Conservation (phyloP, 2,113 vertebrate species). For the Chloropsis cyanopogon region DNA sequence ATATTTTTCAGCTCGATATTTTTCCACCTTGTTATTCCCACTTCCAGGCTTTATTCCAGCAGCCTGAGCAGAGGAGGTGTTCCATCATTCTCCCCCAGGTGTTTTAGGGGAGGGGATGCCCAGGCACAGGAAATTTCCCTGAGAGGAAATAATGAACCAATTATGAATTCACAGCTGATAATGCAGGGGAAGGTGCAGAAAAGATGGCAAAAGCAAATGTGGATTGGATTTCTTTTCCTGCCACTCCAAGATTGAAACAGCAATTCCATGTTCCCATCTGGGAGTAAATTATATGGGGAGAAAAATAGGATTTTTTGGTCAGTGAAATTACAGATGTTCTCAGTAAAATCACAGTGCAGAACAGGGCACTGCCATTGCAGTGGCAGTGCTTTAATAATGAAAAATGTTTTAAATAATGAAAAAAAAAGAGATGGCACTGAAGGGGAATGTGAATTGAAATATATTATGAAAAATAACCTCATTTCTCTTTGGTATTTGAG, state of each 20-base stretch:
- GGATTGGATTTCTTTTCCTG: neutral
- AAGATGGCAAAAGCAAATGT: slow-evolving; percentile 20
- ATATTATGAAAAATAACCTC: neutral
- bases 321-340: neutral
- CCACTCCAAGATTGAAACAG: neutral
- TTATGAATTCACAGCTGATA: neutral
- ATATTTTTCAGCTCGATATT: neutral
- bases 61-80: neutral
- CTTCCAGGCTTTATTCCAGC: neutral
- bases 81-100: neutral
- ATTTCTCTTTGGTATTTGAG: neutral
- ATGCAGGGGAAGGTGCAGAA: neutral
- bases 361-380: neutral
- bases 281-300: neutral
- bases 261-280: neutral
- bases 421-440: neutral
- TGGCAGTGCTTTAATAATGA: no score
- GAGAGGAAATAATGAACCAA: neutral
- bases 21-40: slow-evolving; percentile 18
- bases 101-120: neutral
- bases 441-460: neutral
- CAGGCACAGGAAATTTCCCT: neutral
- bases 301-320: neutral
- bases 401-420: neutral
- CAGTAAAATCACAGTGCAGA: accelerated